Base-by-base conservation (phyloP, 2,797 vertebrate species). In the Pipistrellus nathusii region DNA sequence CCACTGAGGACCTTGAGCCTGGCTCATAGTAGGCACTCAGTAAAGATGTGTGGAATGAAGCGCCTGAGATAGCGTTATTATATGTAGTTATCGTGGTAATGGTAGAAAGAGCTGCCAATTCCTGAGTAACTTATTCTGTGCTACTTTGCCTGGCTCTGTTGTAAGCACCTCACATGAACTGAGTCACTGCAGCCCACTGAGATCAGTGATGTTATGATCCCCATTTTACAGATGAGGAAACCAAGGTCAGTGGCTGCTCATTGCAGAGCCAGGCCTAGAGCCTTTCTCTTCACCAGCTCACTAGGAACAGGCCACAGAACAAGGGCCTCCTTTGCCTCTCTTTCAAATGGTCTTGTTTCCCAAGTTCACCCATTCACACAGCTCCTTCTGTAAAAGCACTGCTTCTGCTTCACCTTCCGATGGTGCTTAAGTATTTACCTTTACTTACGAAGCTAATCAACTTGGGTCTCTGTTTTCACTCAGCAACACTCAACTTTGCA, bases 1-100 rank as follows among this genome's bases (percentile, higher is more conserved):
- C 14, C 21, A 18, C n/a, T 6, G 17, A 53, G 23, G 35, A 3
- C 4, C 84, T 80, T 12, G 35, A 69, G 48, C 30, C 64, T 53
- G 38, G 17, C 38, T n/a, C 57, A 1, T 4, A 3, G 7, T 1
- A 12, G 27, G 25, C n/a, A 1, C 72, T 48, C 21, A 53, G 11
- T 21, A 8, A 38, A 64, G 25, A 10, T 0, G 0, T 12, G 1
- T 11, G 18, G 55, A 53, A 5, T 17, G 64, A 17, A 3, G 25
- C 11, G 0, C 53, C 46, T n/a, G 32, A 55, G 51, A 14, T 3
- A 32, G 30, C 44, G 2, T 21, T 35, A 3, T 13, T 21, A 6
- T 2, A 0, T 14, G 3, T 44, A 30, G 0, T 44, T 8, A 10
- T 71, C 27, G 51, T 38, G 3, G 25, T 23, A 10, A 12, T 17